Evolutionary conservation across 2,797 vertebrate genomes (phyloP), one percentile per base, ranked within the genome.

Genomic region (Sparidentex hasta): DNA sequence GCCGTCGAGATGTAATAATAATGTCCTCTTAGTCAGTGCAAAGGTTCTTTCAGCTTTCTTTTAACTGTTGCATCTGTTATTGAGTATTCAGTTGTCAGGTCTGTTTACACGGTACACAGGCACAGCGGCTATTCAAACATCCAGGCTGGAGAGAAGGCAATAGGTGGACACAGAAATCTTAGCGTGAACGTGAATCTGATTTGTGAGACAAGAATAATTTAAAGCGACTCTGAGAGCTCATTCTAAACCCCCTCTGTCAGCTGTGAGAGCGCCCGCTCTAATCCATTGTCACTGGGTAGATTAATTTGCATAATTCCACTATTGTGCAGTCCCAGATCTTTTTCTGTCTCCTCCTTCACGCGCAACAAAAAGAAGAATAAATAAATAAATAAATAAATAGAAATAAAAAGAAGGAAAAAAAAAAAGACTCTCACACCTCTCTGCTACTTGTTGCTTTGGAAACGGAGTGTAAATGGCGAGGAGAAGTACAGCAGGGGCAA

Each of bases 271-370:
- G 80, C 80, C 83, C 0, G 74, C 88, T 87, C 84, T 93, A 94
- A 94, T 94, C 88, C 86, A 94, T 92, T 93, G 91, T 94, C 92
- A 90, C 82, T 87, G 88, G 84, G 79, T 80, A 88, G 92, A 92
- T 92, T 94, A 44, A 91, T 95, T 94, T 94, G 87, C 93, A 94
- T 95, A 95, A 94, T 92, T 95, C 90, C 85, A 72, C 89, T 75
- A 88, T 92, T 94, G 90, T 93, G 87, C 73, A 73, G 74, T 80
- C 74, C 84, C 80, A 85, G 82, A 90, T 93, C 86, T 90, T 84
- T 90, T 81, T 76, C 82, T 65, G 82, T 81, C 80, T 89, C 86
- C 78, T 87, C 71, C 84, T 82, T 88, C 80, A 76, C 71, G 51
- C 21, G 9, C 47, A 67, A 74, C 77, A 79, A 71, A 59, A 27